Percentiles rank a stretch among this genome's conserved stretches.
phyloP scores from a whole-genome alignment of 2,797 vertebrate species.

The Peromyscus aztecus region DNA sequence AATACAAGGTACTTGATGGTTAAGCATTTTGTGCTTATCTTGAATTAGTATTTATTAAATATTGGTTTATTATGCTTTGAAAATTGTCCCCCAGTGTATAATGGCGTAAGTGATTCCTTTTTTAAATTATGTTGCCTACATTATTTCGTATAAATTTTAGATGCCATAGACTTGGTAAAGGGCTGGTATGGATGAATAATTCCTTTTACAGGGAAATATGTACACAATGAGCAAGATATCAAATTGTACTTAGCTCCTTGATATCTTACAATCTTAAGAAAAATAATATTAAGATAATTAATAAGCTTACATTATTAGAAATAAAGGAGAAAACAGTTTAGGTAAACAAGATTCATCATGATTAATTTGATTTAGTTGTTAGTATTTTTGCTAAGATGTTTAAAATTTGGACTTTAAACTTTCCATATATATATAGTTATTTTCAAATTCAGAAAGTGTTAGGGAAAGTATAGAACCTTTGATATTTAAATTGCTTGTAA shows the following conservation, averaged over 20 bases:
- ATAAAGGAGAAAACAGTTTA: conserved; percentile 31
- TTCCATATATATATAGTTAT: not conserved
- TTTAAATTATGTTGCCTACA: not conserved
- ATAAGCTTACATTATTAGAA: conserved; percentile 18
- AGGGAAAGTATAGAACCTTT: not conserved
- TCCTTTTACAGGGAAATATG: conserved; percentile 4
- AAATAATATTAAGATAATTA: conserved; percentile 48
- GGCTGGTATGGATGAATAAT: not conserved
- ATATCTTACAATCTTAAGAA: conserved; percentile 65
- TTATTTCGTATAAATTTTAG: conserved; percentile 26
- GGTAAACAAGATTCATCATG: not conserved
- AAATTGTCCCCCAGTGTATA: not conserved
- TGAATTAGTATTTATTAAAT: not conserved
- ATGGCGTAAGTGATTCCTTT: not conserved
- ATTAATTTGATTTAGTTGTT: conserved; percentile 35
- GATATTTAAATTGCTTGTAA: conserved; percentile 34
- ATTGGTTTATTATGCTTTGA: not conserved
- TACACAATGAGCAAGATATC: conserved; percentile 30
- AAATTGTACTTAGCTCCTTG: conserved; percentile 42
- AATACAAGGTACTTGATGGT: not conserved
- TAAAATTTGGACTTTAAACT: conserved; percentile 1
- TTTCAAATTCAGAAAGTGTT: conserved; percentile 38
- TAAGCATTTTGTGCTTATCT: not conserved
- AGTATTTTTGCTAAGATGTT: conserved; percentile 34
- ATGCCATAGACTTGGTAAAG: conserved; percentile 17